A percentile compares a stretch with the other conserved stretches of the same genome.
Conservation (phyloP, 2,797 vertebrate species). For the Dryobates pubescens region DNA sequence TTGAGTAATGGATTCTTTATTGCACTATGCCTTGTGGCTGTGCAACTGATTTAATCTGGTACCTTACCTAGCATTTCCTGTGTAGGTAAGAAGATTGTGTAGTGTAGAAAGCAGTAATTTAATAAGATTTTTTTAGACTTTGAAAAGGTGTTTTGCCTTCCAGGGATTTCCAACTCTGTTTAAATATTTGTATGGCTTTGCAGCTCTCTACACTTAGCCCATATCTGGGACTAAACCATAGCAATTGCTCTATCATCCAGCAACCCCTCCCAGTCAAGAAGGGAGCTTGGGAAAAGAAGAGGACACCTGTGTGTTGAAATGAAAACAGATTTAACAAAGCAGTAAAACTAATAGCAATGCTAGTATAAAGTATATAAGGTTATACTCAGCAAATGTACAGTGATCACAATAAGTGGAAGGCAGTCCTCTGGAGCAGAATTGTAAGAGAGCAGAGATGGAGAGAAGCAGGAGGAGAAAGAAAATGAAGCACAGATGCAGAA, state of each 20-base stretch:
- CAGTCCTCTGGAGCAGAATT: not conserved
- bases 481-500: not conserved
- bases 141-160: conserved; percentile 17
- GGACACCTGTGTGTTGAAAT: not conserved
- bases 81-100: conserved; percentile 3
- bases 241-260: not conserved
- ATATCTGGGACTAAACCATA: not conserved
- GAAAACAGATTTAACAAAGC: not conserved
- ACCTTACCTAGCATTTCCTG: not conserved
- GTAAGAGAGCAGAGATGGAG: not conserved
- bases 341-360: not conserved
- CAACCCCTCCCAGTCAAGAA: not conserved
- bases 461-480: not conserved
- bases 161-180: conserved; percentile 3
- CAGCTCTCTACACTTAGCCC: not conserved
- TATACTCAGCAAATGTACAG: not conserved
- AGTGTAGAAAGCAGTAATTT: conserved; percentile 37
- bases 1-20: conserved; percentile 44
- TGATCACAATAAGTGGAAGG: not conserved
- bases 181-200: conserved; percentile 8
- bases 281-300: not conserved
- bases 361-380: not conserved
- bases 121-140: conserved; percentile 19
- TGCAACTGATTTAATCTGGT: conserved; percentile 40
- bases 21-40: conserved; percentile 34